Evolutionary conservation across 2,888 invertebrate genomes (phyloP).

Genomic region (Diarsia dahlii): DNA sequence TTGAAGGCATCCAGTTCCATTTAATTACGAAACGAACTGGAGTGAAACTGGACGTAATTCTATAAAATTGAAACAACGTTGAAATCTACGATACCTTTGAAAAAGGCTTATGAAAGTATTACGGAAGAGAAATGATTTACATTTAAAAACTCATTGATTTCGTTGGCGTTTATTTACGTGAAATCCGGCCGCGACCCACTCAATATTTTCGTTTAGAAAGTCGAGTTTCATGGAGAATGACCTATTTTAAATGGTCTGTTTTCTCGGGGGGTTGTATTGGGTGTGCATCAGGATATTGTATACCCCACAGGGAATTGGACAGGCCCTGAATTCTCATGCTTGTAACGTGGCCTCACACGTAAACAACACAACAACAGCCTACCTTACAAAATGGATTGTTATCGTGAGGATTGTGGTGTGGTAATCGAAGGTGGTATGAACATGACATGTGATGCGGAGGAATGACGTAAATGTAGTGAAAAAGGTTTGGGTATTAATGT

Average conservation of each 20-base stretch:
- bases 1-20: conserved; percentile 53
- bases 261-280: background rate
- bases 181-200: conserved; percentile 23
- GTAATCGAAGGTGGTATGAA: background rate
- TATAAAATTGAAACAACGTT: conserved; percentile 56
- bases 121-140: conserved; percentile 48
- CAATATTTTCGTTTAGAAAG: conserved; percentile 30
- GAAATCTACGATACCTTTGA: conserved; percentile 43
- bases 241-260: conserved; percentile 7
- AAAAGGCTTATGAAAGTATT: conserved; percentile 58
- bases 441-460: background rate
- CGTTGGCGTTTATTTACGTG: conserved; percentile 45
- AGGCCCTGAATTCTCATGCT: background rate
- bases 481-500: no score
- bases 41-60: conserved; percentile 47
- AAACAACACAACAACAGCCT: background rate
- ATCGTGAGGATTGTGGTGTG: background rate
- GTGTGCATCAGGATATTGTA: conserved; percentile 3
- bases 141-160: conserved; percentile 54
- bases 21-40: conserved; percentile 60
- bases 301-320: conserved; percentile 2
- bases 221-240: conserved; percentile 14
- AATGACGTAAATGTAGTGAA: no score
- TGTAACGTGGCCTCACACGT: background rate
- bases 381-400: background rate